Evolutionary conservation across 1,140 invertebrate genomes (phyloP).

Genomic region (Drosophila punjabiensis): DNA sequence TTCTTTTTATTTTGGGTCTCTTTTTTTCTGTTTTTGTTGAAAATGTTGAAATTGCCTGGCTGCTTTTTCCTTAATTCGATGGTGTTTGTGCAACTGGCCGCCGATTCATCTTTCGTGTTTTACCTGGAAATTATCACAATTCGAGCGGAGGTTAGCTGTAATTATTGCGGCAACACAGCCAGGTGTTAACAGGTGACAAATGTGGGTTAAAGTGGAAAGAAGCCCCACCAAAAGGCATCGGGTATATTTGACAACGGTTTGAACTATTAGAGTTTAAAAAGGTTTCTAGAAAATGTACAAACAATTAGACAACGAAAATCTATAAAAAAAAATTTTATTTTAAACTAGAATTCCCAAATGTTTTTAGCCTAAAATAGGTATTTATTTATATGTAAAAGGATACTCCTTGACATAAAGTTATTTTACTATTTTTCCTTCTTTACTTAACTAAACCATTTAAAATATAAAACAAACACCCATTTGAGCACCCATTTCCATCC

Average conservation of each 20-base stretch:
- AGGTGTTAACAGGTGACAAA: conserved; percentile 29
- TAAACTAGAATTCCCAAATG: not conserved
- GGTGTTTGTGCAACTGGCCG: conserved; percentile 14
- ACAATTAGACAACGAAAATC: not conserved
- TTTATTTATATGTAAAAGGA: not conserved
- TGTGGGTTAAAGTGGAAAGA: conserved; percentile 13
- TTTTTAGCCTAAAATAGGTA: not conserved
- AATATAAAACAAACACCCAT: not conserved
- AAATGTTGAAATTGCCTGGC: conserved; percentile 25
- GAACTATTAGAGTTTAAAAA: conserved; percentile 13
- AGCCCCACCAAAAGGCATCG: conserved; percentile 2
- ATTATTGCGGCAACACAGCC: conserved; percentile 24
- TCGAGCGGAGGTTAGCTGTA: conserved; percentile 26
- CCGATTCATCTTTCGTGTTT: conserved; percentile 41
- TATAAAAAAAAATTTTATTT: not conserved
- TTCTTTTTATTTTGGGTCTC: not conserved
- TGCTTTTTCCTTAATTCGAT: conserved; percentile 20
- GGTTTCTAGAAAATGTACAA: too few relatives aligned
- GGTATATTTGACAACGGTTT: not conserved
- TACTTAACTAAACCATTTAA: not conserved
- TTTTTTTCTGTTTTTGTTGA: not conserved
- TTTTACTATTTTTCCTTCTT: not conserved
- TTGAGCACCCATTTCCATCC: not conserved
- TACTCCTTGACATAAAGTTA: not conserved
- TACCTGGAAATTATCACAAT: conserved; percentile 42